These are phyloP conservation scores for Papilio machaon DNA, from an alignment of 1,140 invertebrate genomes.

Conservation along the genomic window DNA sequence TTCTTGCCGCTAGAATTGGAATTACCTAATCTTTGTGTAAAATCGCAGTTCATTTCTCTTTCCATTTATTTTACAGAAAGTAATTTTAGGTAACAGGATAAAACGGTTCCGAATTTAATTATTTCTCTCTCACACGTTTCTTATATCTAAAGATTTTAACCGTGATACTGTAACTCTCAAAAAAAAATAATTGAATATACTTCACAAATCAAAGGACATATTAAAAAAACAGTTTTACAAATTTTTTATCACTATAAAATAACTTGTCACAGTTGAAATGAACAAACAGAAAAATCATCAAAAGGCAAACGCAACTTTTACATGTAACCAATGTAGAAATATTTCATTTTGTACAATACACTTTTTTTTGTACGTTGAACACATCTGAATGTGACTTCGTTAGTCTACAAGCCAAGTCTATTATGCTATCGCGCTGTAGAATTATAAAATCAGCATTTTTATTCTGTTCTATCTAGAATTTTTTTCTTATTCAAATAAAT, in stretches of 20 bases:
- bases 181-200: background rate
- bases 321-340: background rate
- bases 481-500: background rate
- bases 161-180: background rate
- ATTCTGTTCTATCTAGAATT: background rate
- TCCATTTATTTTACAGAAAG: slow-evolving; percentile 43
- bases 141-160: background rate
- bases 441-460: slow-evolving; percentile 2
- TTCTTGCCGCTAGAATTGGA: slow-evolving; percentile 62
- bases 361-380: background rate
- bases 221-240: no score
- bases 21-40: slow-evolving; percentile 59
- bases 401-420: slow-evolving; percentile 7
- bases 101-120: slow-evolving; percentile 38
- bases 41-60: slow-evolving; percentile 58
- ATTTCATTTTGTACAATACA: slow-evolving; percentile 9
- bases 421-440: background rate
- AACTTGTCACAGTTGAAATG: background rate
- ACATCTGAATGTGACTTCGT: slow-evolving; percentile 8
- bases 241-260: no score
- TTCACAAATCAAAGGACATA: no score
- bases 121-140: slow-evolving; percentile 23
- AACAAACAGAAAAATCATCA: background rate
- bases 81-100: slow-evolving; percentile 38
- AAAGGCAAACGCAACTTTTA: background rate